Evolutionary conservation across 1,140 invertebrate genomes (phyloP), one percentile per base, ranked within the genome.

Genomic region (Elymnias hypermnestra): DNA sequence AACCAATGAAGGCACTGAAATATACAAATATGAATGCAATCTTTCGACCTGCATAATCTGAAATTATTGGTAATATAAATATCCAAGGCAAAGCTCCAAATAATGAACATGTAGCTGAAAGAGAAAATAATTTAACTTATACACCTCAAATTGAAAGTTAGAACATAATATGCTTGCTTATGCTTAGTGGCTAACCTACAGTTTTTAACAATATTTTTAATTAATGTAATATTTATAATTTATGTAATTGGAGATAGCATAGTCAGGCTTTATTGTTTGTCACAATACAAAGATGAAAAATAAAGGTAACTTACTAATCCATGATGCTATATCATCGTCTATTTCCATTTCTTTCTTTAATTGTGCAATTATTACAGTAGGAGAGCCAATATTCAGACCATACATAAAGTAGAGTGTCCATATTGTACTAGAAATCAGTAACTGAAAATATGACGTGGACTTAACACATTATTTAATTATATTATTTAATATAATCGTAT

Each of bases 81-180:
- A 15, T 7, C 31, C 29, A 44, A 1, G 42, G 42, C n/a, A 25
- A 1, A 8, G 42, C 42, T 17, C 42, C 42, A 44, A 36, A 5
- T 3, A 31, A 5, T 13, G 36, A 10, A 10, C 17, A 22, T 0
- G 42, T 35, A 4, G 31, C 42, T 44, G 42, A 10, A 44, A 44
- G 36, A 5, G 10, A 42, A 21, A 42, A n/a, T n/a, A n/a, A n/a
- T n/a, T n/a, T n/a, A n/a, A n/a, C n/a, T n/a, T n/a, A n/a, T n/a
- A n/a, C n/a, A n/a, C n/a, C n/a, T n/a, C n/a, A n/a, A n/a, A n/a
- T n/a, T n/a, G n/a, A n/a, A n/a, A n/a, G n/a, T n/a, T n/a, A n/a
- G n/a, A n/a, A n/a, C n/a, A n/a, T n/a, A n/a, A n/a, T n/a, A n/a
- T n/a, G n/a, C n/a, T n/a, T n/a, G n/a, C n/a, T n/a, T n/a, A n/a